Base-by-base conservation (phyloP, 1,140 invertebrate genomes). In the Eufriesea mexicana region DNA sequence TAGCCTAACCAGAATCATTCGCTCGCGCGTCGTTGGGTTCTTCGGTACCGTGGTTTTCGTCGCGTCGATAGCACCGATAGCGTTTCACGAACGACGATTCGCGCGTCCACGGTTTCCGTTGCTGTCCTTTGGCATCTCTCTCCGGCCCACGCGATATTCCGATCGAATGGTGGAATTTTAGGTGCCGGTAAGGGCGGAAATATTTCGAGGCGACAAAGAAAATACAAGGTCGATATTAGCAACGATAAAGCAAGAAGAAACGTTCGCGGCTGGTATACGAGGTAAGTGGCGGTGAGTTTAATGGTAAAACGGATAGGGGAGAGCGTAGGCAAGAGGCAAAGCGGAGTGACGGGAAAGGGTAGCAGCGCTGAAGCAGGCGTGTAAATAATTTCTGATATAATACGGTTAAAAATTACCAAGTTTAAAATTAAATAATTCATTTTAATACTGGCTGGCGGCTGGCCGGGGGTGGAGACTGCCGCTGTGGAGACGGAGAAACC, bases 351-450 rank as follows among this genome's bases (percentile, higher is more conserved):
- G 70, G 74, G 87, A 79, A 83, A 61, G 83, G 77, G 66, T 67
- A 71, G 85, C 80, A 49, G 86, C 81, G 80, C 88, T 86, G 89
- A 92, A 92, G 88, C 90, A 86, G 91, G 89, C 89, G 87, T 87
- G 91, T 94, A 92, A 94, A 94, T 94, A 93, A 94, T 94, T 93
- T 91, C 90, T 90, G 88, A 92, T 92, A 93, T 93, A 92, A 93
- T 93, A 92, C 89, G 91, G 91, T 94, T 93, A 94, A 93, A 94
- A 94, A 94, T 94, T 94, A 92, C 93, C 91, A 93, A 94, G 93
- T 94, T 94, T 94, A 94, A 94, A 93, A 94, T 93, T 94, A 93
- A 94, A 94, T 94, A 94, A 94, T 94, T 94, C 90, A 94, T 94
- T 94, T 94, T 93, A 94, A 94, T 94, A 94, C 92, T 83, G 89